A percentile compares a stretch with the other conserved stretches of the same genome.
phyloP scores from a whole-genome alignment of 1,140 invertebrate species.

The Cheumatopsyche charites region DNA sequence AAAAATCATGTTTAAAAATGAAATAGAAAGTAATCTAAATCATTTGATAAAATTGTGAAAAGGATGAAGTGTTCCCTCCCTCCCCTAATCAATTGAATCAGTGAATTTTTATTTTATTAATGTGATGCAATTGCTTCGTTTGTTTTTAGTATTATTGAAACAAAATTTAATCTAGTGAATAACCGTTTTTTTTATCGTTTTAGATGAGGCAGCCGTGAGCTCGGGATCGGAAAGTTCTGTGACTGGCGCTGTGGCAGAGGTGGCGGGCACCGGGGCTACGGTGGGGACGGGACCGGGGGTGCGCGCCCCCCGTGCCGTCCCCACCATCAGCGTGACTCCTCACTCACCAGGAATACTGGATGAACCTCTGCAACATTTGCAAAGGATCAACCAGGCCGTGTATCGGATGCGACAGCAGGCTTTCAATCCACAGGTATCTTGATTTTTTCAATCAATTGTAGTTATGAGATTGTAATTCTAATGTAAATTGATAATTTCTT shows the following conservation, averaged over 20 bases:
- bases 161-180: no score
- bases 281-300: constrained; percentile 28
- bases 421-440: constrained; percentile 53
- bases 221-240: constrained; percentile 53
- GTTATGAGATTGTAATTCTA: no score
- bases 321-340: constrained; percentile 85
- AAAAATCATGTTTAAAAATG: no score
- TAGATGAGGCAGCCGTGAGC: constrained; percentile 60
- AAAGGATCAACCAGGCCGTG: constrained; percentile 75
- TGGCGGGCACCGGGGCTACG: constrained; percentile 53
- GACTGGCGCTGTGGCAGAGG: constrained; percentile 53
- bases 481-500: neutral
- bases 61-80: no score
- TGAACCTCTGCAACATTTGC: constrained; percentile 76
- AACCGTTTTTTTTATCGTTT: no score
- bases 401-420: constrained; percentile 74
- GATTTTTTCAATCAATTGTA: constrained; percentile 34
- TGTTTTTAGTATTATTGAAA: no score
- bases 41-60: no score
- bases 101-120: no score
- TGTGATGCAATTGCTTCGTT: no score
- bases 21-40: no score
- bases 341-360: constrained; percentile 76
- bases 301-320: constrained; percentile 59
- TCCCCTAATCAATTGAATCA: no score